These are phyloP conservation scores for Meriones psammophilus DNA, from an alignment of 2,797 vertebrate species.

Conservation along the genomic window DNA sequence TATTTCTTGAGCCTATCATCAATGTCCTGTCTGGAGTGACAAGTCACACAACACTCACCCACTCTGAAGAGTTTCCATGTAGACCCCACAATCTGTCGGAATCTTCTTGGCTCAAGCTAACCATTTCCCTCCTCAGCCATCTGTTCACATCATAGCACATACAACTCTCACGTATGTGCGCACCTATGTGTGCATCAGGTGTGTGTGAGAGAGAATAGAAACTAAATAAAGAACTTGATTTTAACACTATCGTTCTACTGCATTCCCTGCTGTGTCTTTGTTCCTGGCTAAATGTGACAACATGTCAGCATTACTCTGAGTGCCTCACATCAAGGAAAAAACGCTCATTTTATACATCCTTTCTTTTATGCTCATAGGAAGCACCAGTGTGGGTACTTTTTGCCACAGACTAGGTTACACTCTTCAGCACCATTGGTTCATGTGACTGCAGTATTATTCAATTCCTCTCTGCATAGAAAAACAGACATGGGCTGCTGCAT, in stretches of 20 bases:
- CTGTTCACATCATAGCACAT: neutral
- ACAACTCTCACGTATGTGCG: no score
- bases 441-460: rapidly evolving
- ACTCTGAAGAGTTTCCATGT: rapidly evolving
- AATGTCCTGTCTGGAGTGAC: neutral
- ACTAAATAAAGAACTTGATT: neutral
- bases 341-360: rapidly evolving
- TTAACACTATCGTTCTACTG: neutral
- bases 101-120: no score
- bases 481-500: neutral
- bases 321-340: neutral
- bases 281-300: neutral
- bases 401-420: neutral
- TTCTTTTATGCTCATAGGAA: neutral
- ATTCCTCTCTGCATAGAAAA: neutral
- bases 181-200: neutral
- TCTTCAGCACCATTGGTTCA: rapidly evolving
- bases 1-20: neutral
- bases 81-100: no score
- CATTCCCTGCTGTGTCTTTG: neutral
- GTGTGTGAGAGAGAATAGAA: neutral
- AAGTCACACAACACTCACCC: neutral
- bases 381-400: rapidly evolving
- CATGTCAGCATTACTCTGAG: neutral
- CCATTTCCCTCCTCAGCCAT: neutral